Evolutionary conservation across 2,797 vertebrate species (phyloP).

Genomic region (Hozukius guyotensis): DNA sequence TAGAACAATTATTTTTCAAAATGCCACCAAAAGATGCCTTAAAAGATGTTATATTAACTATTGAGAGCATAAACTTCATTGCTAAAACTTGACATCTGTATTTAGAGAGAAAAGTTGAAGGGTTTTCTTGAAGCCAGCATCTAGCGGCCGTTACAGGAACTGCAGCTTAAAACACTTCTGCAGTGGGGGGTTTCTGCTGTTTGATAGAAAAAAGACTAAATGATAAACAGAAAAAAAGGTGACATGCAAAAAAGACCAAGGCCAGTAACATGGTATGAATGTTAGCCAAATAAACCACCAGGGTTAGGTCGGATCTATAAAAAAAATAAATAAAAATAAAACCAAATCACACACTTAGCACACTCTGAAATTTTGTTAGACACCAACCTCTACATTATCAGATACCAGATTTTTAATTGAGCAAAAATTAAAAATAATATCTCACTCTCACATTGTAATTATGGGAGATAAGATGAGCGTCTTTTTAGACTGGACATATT

Average conservation of each 20-base stretch:
- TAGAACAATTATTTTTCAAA: neutral
- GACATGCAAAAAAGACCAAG: neutral
- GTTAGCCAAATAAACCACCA: neutral
- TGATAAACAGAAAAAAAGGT: neutral
- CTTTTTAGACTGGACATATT: neutral
- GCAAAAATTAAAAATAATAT: neutral
- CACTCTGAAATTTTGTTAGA: neutral
- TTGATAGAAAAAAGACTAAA: neutral
- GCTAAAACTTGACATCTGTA: neutral
- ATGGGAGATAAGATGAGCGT: neutral
- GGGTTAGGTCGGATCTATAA: neutral
- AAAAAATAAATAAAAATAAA: neutral
- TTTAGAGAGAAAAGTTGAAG: neutral
- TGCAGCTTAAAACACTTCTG: neutral
- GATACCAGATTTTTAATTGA: neutral
- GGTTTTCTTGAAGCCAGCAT: neutral
- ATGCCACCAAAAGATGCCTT: neutral
- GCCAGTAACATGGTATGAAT: neutral
- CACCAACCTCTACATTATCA: neutral
- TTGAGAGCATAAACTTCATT: neutral
- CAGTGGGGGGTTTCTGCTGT: neutral
- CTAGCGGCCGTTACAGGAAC: neutral
- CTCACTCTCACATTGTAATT: neutral
- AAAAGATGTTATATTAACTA: neutral
- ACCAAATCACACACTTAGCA: neutral